Evolutionary conservation across 2,888 invertebrate species (phyloP), one percentile per base, ranked within the genome.

Genomic region (Agriopis marginaria): DNA sequence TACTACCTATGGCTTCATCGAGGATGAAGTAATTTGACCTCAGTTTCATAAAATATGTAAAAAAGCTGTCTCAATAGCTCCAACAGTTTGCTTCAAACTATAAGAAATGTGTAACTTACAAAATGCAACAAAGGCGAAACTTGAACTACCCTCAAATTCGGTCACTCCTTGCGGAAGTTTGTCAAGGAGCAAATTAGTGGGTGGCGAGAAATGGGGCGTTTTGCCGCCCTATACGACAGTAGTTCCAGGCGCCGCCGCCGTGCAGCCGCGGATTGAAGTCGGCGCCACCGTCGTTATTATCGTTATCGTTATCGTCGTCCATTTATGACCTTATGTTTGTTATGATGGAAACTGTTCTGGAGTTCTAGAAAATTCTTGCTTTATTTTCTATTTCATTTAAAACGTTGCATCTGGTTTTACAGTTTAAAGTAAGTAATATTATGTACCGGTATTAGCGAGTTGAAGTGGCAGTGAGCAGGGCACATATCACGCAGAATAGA

Each of bases 111-210:
- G 66, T 62, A 70, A 66, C 62, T 63, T 63, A 49, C 66, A 63
- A 69, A 65, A 69, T 51, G 69, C 69, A 69, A 68, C 80, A 75
- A 82, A 79, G 78, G 77, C 72, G 68, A 62, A 79, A 82, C 75
- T 82, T 74, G 64, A 73, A 80, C 79, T 79, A 76, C 75, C 76
- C 75, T 66, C 75, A 74, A 85, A 87, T 85, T 85, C 80, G 82
- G 83, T 75, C 75, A 75, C 86, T 84, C 72, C 79, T 77, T 78
- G 75, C 66, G 77, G 73, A 89, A 88, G 86, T 89, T 89, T 82
- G 81, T 80, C 83, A 82, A 85, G 83, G 79, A 79, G 83, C 80
- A 86, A 87, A 89, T 89, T 89, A 88, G 85, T 85, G 84, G 83
- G 81, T 67, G 78, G 75, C 78, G 83, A 86, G 87, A 87, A 87